These are phyloP conservation scores for Tolypeutes matacus DNA, from an alignment of 2,797 vertebrate species.

Conservation along the genomic window DNA sequence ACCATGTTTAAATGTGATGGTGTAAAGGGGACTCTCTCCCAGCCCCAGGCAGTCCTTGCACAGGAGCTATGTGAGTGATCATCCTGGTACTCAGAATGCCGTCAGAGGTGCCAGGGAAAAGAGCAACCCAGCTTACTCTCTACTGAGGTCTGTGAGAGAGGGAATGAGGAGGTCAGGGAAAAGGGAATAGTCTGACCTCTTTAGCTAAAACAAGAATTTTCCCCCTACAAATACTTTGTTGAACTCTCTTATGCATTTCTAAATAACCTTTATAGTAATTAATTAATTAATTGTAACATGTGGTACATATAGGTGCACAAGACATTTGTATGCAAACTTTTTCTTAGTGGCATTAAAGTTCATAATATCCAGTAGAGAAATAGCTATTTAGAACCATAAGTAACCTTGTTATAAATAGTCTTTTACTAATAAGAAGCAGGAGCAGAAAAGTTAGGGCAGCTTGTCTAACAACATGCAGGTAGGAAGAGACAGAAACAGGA, in stretches of 20 bases:
- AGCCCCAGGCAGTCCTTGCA: background rate
- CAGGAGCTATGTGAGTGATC: background rate
- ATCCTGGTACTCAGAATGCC: background rate
- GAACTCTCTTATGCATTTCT: background rate
- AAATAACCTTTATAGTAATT: background rate
- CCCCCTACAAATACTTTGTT: background rate
- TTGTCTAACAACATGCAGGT: background rate
- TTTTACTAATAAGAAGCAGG: background rate
- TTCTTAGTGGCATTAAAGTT: constrained; percentile 52
- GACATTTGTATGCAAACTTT: background rate
- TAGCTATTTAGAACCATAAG: background rate
- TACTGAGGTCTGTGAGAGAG: background rate
- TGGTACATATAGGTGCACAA: background rate
- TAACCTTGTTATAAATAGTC: background rate
- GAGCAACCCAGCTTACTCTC: background rate
- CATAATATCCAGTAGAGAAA: background rate
- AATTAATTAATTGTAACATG: constrained; percentile 20
- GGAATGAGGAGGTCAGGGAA: background rate
- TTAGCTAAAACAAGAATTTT: constrained; percentile 1
- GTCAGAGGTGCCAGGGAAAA: background rate
- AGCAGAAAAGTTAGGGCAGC: background rate
- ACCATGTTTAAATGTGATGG: background rate
- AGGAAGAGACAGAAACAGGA: background rate
- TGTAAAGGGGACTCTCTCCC: background rate
- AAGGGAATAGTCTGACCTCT: background rate